Evolutionary conservation across 2,113 vertebrate species (phyloP), one percentile per base, ranked within the genome.

Genomic region (human (Homo sapiens)): DNA sequence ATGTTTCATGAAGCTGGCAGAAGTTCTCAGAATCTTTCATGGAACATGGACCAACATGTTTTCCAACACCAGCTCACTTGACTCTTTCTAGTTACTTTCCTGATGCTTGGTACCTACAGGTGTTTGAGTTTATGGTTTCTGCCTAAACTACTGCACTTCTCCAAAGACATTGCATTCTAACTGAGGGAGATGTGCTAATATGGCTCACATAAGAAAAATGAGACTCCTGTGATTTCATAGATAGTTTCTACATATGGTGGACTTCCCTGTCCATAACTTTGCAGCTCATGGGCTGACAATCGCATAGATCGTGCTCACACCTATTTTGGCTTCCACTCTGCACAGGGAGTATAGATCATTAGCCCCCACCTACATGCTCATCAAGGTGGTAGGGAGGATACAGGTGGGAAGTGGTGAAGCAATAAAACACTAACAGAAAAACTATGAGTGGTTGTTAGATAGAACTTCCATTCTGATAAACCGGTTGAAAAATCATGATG

Each of bases 321-420:
- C 4, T 78, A 7, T 20, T 20, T 66, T 52, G 12, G 1, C 23
- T 75, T 68, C 30, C 16, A 66, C 0, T 52, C 32, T 8, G 10
- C 64, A 40, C 32, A 30, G 35, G 27, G 5, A 38, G 13, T 64
- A 2, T 57, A 57, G 61, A 45, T 22, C 18, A 79, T 48, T 52
- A 70, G 6, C 40, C 32, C 0, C 11, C 4, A 45, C 17, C 17
- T 82, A 12, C 1, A 20, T n/a, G 1, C 1, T 59, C 16, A 6
- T 40, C 27, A 38, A 27, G 7, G 5, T 13, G 22, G 20, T 18
- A 73, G 32, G 8, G 17, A 89, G 1, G 6, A 40, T 45, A 20
- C 1, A 45, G n/a, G 2, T 38, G 2, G 22, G 6, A 35, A 14
- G 6, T 3, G 30, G 16, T 18, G 1, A 30, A 8, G 22, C 40